A percentile compares a stretch with the other conserved stretches of the same genome.
phyloP scores from a whole-genome alignment of 2,113 vertebrate species.

The Eleginops maclovinus region DNA sequence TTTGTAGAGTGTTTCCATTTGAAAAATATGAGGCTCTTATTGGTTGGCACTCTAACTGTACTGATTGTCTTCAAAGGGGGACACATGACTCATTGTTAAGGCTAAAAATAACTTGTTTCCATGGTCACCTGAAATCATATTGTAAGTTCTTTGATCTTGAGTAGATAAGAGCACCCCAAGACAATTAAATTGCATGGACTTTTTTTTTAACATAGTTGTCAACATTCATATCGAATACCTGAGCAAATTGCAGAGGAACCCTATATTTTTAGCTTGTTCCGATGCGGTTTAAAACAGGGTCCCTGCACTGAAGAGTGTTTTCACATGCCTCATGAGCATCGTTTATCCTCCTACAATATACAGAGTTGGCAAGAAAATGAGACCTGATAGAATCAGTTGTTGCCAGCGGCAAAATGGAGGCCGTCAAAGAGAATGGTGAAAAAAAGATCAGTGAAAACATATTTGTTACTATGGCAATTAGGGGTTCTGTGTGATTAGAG shows the following conservation, averaged over 20 bases:
- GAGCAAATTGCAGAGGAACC: conserved; percentile 22
- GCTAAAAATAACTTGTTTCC: conserved; percentile 21
- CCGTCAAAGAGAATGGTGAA: conserved; percentile 45
- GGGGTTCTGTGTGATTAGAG: conserved; percentile 76
- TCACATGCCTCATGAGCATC: conserved; percentile 38
- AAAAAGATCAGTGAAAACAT: conserved; percentile 52
- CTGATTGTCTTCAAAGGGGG: not conserved
- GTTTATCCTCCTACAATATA: conserved; percentile 62
- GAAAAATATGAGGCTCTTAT: not conserved
- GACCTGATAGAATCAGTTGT: conserved; percentile 61
- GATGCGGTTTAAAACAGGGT: conserved; percentile 32
- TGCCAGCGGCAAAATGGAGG: conserved; percentile 58
- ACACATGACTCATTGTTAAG: not conserved
- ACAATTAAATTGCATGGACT: not conserved
- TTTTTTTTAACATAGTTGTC: not conserved
- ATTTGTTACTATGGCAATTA: conserved; percentile 79
- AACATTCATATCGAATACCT: not conserved
- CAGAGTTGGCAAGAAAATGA: conserved; percentile 59
- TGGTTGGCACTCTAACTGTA: not conserved
- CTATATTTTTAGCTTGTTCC: conserved; percentile 1
- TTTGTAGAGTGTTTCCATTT: conserved; percentile 1
- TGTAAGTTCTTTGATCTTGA: conserved; percentile 29
- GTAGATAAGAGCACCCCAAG: not conserved
- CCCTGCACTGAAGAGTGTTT: conserved; percentile 40
- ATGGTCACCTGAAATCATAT: conserved; percentile 27